Evolutionary conservation across 2,888 invertebrate genomes (phyloP).

Genomic region (Thera obeliscata): DNA sequence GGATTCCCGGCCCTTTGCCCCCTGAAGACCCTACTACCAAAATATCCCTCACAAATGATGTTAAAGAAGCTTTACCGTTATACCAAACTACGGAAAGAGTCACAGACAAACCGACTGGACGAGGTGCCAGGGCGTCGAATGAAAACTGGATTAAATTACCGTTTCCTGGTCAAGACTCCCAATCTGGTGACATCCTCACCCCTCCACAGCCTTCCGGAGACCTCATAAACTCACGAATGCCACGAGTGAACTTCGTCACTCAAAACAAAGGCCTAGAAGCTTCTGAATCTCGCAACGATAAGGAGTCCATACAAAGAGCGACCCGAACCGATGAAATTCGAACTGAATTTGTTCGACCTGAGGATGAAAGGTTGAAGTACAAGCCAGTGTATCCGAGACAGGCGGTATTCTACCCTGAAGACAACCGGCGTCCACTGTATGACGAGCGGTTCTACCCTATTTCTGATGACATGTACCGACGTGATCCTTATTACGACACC

Average conservation of each 20-base stretch:
- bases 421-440: conserved; percentile 70
- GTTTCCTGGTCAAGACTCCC: conserved; percentile 70
- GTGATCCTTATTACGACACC: conserved; percentile 73
- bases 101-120: conserved; percentile 82
- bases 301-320: conserved; percentile 75
- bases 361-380: conserved; percentile 63
- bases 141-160: conserved; percentile 87
- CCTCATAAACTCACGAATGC: conserved; percentile 84
- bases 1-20: conserved; percentile 74
- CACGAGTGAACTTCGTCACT: conserved; percentile 87
- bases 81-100: conserved; percentile 75
- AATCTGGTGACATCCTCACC: conserved; percentile 74
- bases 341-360: conserved; percentile 78
- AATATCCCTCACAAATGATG: conserved; percentile 69
- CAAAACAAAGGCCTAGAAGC: conserved; percentile 83
- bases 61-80: conserved; percentile 59
- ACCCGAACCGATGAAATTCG: conserved; percentile 72
- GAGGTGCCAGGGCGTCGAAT: conserved; percentile 84
- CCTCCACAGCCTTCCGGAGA: conserved; percentile 83
- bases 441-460: conserved; percentile 70
- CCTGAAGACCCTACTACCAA: conserved; percentile 75
- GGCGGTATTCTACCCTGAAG: conserved; percentile 78
- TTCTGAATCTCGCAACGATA: conserved; percentile 79
- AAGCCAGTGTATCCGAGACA: conserved; percentile 79
- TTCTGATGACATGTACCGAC: conserved; percentile 69